Base-by-base conservation (phyloP, 2,888 invertebrate species). In the Lysandra coridon region DNA sequence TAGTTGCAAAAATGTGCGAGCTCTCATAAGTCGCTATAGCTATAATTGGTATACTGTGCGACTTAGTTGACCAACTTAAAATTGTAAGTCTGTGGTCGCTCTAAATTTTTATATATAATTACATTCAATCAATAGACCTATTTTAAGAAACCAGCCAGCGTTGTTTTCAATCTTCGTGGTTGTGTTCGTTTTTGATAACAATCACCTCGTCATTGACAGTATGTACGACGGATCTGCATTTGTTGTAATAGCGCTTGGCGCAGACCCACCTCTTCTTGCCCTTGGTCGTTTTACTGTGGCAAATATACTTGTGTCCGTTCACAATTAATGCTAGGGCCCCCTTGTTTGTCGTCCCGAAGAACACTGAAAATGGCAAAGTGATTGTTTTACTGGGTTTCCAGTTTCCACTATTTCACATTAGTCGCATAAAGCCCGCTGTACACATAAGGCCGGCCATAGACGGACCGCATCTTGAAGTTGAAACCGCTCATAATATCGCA, bases 241-340 rank as follows among this genome's bases (percentile, higher is more conserved):
- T 75, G 53, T 30, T 30, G 30, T 49, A 10, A 40, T 75, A 53
- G 30, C 53, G 75, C n/a, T 53, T 53, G 4, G 75, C 53, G 53
- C 75, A 75, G 30, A 75, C 53, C 75, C 75, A 75, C 33, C 75
- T 75, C 57, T 73, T 73, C 57, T 78, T 78, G n/a, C 37, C 49
- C 12, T 7, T 5, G 23, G n/a, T 37, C 10, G 37, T 40, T 33
- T 78, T 78, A 12, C 73, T 78, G 57, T 78, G 78, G 2, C 37
- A 73, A 37, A 53, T 78, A n/a, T 73, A 78, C 30, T 73, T 78
- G n/a, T 73, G 37, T 4, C 73, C 78, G 4, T 37, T 69, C 33
- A 78, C 3, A 12, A 53, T n/a, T n/a, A 78, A 60, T 37, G 44
- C 57, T 17, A 49, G n/a, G 73, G 49, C 33, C 12, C 78, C 78